Base-by-base conservation (phyloP, 2,888 invertebrate genomes). In the Papilio gigon region DNA sequence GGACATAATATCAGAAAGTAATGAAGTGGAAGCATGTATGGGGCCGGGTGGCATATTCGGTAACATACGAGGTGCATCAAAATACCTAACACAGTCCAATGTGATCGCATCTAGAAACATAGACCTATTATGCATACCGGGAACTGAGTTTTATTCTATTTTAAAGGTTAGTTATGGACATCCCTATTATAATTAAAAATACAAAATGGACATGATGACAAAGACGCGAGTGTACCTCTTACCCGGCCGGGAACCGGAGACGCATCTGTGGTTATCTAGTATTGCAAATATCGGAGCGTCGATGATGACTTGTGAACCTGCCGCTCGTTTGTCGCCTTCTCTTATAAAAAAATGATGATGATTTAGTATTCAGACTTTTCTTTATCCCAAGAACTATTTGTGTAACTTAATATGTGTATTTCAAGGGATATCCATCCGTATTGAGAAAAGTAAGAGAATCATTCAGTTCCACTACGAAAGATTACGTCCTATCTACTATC, bases 31-130 rank as follows among this genome's bases (percentile, higher is more conserved):
- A 75, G 86, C 89, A 0, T 91, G 90, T 71, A 92, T 92, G 92
- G 92, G 92, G 0, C 89, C 91, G 5, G 92, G 92, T 11, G 92
- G 92, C 8, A 92, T 92, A 77, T 92, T 92, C 62, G 92, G 92
- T 0, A 93, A 93, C 70, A 91, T 93, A 71, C 84, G 85, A 72
- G 89, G 90, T 5, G 84, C 86, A 3, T 73, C 78, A 1, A 88
- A 83, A 76, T 89, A 88, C 72, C 76, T 88, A 59, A 88, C 89
- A 0, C 83, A 86, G 76, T 91, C 93, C 2, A 92, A 89, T 67
- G 84, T 92, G 1, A 77, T 87, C 1, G 93, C 93, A 9, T 86
- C 90, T 2, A 85, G 89, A 69, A 93, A 93, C 74, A 89, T 91
- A 65, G 93, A 93, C 75, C 80, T 92, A 47, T 76, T 93, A 17